Evolutionary conservation across 1,140 invertebrate genomes (phyloP).

Genomic region (Brachionus sp.): DNA sequence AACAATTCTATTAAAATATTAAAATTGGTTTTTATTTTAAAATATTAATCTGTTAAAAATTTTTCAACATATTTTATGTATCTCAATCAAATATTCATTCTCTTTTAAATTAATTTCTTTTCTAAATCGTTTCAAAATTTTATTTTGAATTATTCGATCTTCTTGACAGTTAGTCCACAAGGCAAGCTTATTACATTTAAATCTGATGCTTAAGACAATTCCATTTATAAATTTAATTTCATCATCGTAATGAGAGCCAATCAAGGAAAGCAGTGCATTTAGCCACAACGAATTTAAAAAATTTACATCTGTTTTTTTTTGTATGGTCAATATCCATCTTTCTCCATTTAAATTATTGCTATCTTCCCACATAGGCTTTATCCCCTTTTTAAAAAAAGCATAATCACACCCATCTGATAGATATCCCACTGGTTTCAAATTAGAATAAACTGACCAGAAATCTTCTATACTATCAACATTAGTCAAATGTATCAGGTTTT

Average conservation of each 20-base stretch:
- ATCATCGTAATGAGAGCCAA: not conserved
- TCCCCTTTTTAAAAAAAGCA: conserved; percentile 12
- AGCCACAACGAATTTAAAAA: not conserved
- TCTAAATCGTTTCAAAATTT: conserved; percentile 1
- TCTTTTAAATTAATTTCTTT: conserved; percentile 11
- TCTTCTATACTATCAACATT: not conserved
- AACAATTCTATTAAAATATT: no score
- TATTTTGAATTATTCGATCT: not conserved
- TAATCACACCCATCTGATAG: conserved; percentile 37
- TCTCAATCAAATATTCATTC: not conserved
- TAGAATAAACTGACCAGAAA: not conserved
- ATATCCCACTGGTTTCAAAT: conserved; percentile 7
- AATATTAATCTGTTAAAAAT: no score
- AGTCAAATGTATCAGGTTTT: not conserved
- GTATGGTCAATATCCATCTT: not conserved
- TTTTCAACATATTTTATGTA: not conserved
- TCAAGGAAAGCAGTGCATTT: not conserved
- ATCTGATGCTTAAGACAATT: not conserved
- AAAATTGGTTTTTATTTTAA: not conserved
- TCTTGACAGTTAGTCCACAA: conserved; percentile 16
- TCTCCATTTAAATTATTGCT: not conserved
- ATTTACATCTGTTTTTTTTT: not conserved
- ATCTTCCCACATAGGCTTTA: conserved; percentile 37
- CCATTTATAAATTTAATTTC: conserved; percentile 19
- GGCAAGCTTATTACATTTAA: not conserved